These are phyloP conservation scores for Motacilla alba DNA, from an alignment of 2,113 vertebrate genomes.

Conservation along the genomic window DNA sequence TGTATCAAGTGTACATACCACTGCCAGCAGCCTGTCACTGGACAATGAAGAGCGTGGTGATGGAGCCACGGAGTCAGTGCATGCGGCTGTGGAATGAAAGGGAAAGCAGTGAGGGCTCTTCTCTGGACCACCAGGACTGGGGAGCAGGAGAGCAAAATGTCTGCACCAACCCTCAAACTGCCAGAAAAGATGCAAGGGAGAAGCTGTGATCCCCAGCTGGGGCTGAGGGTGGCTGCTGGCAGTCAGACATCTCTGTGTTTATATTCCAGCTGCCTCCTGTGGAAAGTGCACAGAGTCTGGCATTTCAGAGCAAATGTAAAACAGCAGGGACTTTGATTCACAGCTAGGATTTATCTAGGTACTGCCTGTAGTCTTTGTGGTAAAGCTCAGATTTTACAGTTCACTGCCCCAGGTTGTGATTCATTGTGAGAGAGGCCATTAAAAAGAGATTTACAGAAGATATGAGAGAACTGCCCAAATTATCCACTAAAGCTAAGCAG, in stretches of 20 bases:
- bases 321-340: background rate
- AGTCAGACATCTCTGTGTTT: background rate
- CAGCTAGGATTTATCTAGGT: background rate
- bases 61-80: background rate
- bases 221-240: background rate
- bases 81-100: background rate
- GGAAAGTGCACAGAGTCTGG: background rate
- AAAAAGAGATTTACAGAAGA: slow-evolving; percentile 37
- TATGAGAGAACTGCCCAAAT: background rate
- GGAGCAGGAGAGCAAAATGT: background rate
- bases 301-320: background rate
- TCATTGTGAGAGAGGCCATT: background rate
- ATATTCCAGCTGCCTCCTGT: background rate
- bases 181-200: background rate
- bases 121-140: background rate
- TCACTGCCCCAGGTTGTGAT: slow-evolving; percentile 1
- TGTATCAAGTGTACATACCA: slow-evolving; percentile 25
- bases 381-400: slow-evolving; percentile 2
- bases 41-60: background rate
- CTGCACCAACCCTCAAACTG: background rate
- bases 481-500: background rate
- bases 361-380: background rate
- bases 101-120: background rate
- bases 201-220: background rate
- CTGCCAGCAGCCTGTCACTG: slow-evolving; percentile 48